Evolutionary conservation across 2,113 vertebrate genomes (phyloP).

Genomic region (Falcunculus frontatus): DNA sequence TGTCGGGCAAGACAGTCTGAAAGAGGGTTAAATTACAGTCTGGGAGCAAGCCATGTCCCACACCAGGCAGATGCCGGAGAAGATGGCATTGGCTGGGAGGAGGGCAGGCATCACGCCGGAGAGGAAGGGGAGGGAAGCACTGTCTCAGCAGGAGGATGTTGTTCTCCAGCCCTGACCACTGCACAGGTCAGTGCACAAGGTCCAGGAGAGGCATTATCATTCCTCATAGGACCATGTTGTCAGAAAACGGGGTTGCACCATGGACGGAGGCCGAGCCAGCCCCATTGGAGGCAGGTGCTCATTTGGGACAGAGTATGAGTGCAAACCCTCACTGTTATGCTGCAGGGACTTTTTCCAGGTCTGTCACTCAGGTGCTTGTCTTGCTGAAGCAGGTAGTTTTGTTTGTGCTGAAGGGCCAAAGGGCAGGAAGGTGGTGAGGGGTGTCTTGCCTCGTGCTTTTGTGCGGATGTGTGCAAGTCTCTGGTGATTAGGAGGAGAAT

Average conservation of each 20-base stretch:
- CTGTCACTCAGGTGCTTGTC: background rate
- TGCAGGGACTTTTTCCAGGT: background rate
- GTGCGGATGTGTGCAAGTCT: background rate
- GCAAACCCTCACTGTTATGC: background rate
- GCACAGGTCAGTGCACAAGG: background rate
- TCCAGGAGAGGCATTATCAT: fast-evolving
- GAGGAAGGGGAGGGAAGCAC: background rate
- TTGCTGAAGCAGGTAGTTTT: background rate
- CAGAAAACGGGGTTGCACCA: background rate
- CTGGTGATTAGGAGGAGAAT: background rate
- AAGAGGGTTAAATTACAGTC: slow-evolving; percentile 1
- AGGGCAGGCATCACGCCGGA: fast-evolving
- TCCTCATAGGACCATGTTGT: background rate
- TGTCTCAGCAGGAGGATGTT: background rate
- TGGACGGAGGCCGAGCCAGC: fast-evolving
- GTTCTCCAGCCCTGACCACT: background rate
- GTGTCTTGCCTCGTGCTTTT: background rate
- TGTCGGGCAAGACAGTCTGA: background rate
- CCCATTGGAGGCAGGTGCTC: background rate
- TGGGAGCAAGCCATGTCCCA: background rate
- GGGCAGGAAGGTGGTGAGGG: background rate
- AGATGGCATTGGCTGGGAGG: background rate
- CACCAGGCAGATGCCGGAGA: background rate
- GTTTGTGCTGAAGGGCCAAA: background rate
- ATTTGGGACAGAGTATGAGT: background rate